Percentiles rank a stretch among this genome's conserved stretches.
These are phyloP conservation scores for Hippocampus abdominalis DNA, from an alignment of 2,113 vertebrate genomes.

Conservation along the genomic window DNA sequence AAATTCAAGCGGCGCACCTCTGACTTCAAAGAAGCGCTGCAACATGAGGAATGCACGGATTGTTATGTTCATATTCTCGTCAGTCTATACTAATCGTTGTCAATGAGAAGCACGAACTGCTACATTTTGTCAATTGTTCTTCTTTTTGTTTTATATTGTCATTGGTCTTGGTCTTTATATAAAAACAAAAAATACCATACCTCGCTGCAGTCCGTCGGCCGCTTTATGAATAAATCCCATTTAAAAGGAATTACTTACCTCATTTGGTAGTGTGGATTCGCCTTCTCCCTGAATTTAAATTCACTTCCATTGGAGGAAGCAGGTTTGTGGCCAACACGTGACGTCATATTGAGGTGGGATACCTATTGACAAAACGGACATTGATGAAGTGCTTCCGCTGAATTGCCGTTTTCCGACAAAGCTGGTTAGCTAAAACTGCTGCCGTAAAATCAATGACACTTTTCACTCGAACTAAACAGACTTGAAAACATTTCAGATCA, in stretches of 20 bases:
- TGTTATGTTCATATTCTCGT: too few relatives aligned
- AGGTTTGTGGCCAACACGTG: conserved; percentile 80
- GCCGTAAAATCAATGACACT: background rate
- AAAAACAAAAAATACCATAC: too few relatives aligned
- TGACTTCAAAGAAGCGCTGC: conserved; percentile 85
- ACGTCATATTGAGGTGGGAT: conserved; percentile 76
- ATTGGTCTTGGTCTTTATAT: too few relatives aligned
- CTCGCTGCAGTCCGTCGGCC: background rate
- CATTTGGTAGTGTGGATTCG: conserved; percentile 87
- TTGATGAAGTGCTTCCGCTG: background rate
- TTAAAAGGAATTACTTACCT: conserved; percentile 65
- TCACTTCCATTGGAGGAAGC: conserved; percentile 82
- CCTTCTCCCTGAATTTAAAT: conserved; percentile 82
- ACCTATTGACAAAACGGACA: conserved; percentile 17
- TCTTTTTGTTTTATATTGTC: too few relatives aligned
- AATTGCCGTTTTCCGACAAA: background rate
- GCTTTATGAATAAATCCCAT: background rate
- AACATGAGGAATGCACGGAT: background rate
- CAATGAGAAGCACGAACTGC: too few relatives aligned
- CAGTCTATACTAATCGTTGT: too few relatives aligned
- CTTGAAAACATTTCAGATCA: background rate
- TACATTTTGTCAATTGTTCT: too few relatives aligned
- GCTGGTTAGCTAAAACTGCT: background rate
- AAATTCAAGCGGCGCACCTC: conserved; percentile 91
- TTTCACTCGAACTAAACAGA: background rate